phyloP scores from a whole-genome alignment of 2,888 invertebrate genomes.

The Thysanoteuthis rhombus region DNA sequence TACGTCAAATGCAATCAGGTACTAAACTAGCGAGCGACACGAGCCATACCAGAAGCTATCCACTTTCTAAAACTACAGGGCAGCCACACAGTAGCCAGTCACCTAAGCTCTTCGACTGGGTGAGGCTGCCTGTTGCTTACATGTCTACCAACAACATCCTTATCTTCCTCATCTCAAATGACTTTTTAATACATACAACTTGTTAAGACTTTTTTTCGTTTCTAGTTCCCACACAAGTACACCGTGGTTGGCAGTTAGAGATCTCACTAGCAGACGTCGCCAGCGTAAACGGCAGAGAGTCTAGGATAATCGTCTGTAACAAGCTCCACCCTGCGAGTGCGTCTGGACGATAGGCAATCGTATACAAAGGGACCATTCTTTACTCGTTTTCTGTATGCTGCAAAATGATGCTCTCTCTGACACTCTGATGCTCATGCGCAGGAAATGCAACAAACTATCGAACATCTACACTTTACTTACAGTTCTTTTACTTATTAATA shows the following conservation, averaged over 20 bases:
- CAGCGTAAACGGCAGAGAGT: background rate
- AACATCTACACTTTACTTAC: background rate
- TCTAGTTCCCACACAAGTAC: background rate
- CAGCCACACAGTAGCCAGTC: background rate
- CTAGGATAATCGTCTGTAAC: background rate
- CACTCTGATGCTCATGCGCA: background rate
- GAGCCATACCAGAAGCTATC: background rate
- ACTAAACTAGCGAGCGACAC: background rate
- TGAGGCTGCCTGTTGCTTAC: background rate
- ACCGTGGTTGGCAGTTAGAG: background rate
- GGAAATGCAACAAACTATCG: background rate
- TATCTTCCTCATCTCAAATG: constrained; percentile 12
- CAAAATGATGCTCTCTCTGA: background rate
- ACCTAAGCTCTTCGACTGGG: background rate
- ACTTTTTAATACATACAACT: background rate
- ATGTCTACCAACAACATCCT: background rate
- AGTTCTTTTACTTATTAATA: background rate
- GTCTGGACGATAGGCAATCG: background rate
- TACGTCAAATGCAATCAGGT: background rate
- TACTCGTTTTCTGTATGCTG: background rate
- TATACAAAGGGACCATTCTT: background rate
- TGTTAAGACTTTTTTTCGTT: background rate
- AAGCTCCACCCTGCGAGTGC: background rate
- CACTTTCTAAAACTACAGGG: background rate
- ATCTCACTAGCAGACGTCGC: background rate